phyloP scores from a whole-genome alignment of 2,888 invertebrate genomes.

The Lycaena phlaeas region DNA sequence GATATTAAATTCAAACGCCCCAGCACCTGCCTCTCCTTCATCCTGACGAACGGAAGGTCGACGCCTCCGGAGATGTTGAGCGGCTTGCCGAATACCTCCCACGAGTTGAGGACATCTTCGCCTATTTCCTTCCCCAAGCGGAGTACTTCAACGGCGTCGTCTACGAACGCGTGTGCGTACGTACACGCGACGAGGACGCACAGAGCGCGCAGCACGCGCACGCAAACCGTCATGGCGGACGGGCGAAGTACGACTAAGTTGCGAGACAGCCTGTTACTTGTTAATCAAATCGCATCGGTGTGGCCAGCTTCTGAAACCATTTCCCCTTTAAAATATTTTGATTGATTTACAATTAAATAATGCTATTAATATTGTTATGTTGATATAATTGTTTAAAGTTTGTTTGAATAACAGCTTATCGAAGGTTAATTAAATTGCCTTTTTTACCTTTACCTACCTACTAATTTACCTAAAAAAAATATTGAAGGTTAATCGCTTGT shows the following conservation, averaged over 20 bases:
- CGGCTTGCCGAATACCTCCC: constrained; percentile 76
- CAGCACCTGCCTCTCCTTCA: constrained; percentile 75
- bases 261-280: not conserved
- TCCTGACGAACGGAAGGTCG: constrained; percentile 73
- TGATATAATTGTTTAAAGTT: too few relatives aligned
- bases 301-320: constrained; percentile 27
- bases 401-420: too few relatives aligned
- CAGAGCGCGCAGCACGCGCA: too few relatives aligned
- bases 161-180: constrained; percentile 55
- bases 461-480: too few relatives aligned
- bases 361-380: too few relatives aligned
- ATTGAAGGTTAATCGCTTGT: too few relatives aligned
- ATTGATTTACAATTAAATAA: too few relatives aligned
- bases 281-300: constrained; percentile 24
- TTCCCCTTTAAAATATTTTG: not conserved
- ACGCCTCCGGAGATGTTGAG: constrained; percentile 66
- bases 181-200: constrained; percentile 26
- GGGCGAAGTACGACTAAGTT: constrained; percentile 47
- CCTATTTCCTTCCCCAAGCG: constrained; percentile 74
- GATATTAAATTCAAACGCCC: constrained; percentile 47
- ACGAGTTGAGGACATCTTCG: constrained; percentile 73
- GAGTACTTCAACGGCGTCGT: constrained; percentile 75
- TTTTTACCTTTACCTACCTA: too few relatives aligned
- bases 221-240: constrained; percentile 47
- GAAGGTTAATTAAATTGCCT: too few relatives aligned